A percentile compares a stretch with the other conserved stretches of the same genome.
Evolutionary conservation across 2,113 vertebrate genomes (phyloP).

Genomic region (human (Homo sapiens)): DNA sequence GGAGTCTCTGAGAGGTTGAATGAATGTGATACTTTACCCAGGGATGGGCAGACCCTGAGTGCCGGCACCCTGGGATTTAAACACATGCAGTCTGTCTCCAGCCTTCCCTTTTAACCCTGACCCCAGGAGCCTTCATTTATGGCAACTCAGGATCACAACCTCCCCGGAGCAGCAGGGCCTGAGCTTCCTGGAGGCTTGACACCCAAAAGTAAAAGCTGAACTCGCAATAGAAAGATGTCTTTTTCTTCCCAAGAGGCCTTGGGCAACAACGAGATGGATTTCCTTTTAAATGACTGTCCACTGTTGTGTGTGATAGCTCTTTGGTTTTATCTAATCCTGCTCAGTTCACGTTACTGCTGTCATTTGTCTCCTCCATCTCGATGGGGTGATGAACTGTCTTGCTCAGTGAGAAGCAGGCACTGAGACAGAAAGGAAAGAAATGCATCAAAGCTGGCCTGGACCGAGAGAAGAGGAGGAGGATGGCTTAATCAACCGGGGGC

Average conservation of each 20-base stretch:
- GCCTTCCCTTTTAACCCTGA: neutral
- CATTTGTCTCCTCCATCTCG: slow-evolving; percentile 72
- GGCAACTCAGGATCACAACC: neutral
- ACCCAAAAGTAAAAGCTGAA: neutral
- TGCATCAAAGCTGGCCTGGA: neutral
- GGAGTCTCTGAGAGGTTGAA: neutral
- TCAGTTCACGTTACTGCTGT: slow-evolving; percentile 68
- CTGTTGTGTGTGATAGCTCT: slow-evolving; percentile 24
- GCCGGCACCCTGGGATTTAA: accelerated
- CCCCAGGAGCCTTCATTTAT: neutral
- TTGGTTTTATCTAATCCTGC: slow-evolving; percentile 67
- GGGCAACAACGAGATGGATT: neutral
- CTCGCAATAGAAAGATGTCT: neutral
- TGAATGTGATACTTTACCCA: accelerated
- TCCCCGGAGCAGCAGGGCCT: accelerated
- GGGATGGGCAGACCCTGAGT: neutral
- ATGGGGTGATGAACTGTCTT: slow-evolving; percentile 74
- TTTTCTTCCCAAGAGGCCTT: neutral
- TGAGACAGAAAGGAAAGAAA: slow-evolving; percentile 27
- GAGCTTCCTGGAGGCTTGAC: neutral
- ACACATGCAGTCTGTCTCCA: neutral
- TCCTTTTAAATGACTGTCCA: slow-evolving; percentile 64
- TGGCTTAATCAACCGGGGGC: slow-evolving; percentile 26
- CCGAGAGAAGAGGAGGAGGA: neutral
- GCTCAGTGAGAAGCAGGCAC: neutral